Evolutionary conservation across 2,797 vertebrate species (phyloP).

Genomic region (Chanos chanos): DNA sequence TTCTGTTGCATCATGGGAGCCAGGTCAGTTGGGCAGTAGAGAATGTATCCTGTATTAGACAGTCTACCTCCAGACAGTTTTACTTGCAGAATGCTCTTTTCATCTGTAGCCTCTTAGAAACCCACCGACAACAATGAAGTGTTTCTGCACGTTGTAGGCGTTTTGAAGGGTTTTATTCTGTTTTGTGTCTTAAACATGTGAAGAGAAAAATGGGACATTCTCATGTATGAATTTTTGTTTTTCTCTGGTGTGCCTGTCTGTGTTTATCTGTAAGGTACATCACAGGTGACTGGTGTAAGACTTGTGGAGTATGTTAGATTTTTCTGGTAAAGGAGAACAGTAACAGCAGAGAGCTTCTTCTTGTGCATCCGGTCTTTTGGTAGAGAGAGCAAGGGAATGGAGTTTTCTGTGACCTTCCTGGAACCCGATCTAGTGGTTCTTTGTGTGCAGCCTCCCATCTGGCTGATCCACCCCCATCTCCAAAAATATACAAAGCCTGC

Average conservation of each 20-base stretch:
- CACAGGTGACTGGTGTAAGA: constrained; percentile 44
- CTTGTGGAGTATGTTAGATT: neutral
- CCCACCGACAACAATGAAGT: no score
- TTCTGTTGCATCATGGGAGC: neutral
- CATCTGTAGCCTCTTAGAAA: no score
- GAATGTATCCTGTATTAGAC: neutral
- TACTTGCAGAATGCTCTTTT: neutral
- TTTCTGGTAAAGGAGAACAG: constrained; percentile 17
- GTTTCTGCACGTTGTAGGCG: no score
- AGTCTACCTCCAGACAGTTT: no score
- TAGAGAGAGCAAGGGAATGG: constrained; percentile 23
- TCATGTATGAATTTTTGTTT: no score
- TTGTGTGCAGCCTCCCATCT: constrained; percentile 12
- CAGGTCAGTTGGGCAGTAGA: neutral
- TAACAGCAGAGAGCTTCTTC: constrained; percentile 8
- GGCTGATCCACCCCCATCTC: constrained; percentile 38
- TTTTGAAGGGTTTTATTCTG: no score
- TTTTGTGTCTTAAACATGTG: no score
- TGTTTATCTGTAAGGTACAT: constrained; percentile 42
- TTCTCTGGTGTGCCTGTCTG: no score
- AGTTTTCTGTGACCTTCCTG: constrained; percentile 45
- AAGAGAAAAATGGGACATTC: no score
- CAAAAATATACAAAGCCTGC: constrained; percentile 61
- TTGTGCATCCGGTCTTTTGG: constrained; percentile 22
- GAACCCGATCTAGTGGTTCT: constrained; percentile 37